Evolutionary conservation across 2,888 invertebrate genomes (phyloP), one percentile per base, ranked within the genome.

Genomic region (Hyposoter didymator): DNA sequence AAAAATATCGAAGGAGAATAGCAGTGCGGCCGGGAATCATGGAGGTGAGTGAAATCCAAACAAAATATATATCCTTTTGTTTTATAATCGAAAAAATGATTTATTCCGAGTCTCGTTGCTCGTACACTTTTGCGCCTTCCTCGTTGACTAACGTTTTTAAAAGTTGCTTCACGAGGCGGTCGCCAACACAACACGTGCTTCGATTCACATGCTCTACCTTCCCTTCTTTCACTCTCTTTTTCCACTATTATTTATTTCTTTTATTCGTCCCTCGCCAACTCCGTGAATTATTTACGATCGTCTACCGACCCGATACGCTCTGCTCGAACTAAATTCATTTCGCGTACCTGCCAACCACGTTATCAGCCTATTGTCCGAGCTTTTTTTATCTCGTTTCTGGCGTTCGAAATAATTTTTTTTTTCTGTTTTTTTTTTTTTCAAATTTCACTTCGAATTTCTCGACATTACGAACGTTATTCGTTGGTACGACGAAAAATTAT

Each of bases 1-100:
- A 72, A 94, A 90, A 88, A 93, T 91, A 87, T 90, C 92, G 78
- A 94, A 94, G 90, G 94, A 94, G 88, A 93, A 92, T 84, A 91
- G 92, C 89, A 93, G 90, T 90, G 92, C 91, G 76, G 90, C 92
- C 85, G 94, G 93, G 84, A 94, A 93, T 91, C 92, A 94, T 89
- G 91, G 92, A 88, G 94, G 94, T 94, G 89, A 94, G 93, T 91
- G 62, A 67, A 66, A 66, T 66, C 47, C 17, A 28, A 64, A 1
- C 35, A 76, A 64, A 47, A 66, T 52, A 43, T 0, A 17, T 45
- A 39, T 39, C 39, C 1, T 14, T 19, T 45, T 39, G 10, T 28
- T 43, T 69, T 17, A 45, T 45, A 69, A 69, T 12, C 45, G 19
- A 45, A 47, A 69, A 22, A 47, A 17, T 28, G 28, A 14, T 19